Percentiles rank a stretch among this genome's conserved stretches.
Evolutionary conservation across 2,113 vertebrate species (phyloP).

Genomic region (Falcunculus frontatus): DNA sequence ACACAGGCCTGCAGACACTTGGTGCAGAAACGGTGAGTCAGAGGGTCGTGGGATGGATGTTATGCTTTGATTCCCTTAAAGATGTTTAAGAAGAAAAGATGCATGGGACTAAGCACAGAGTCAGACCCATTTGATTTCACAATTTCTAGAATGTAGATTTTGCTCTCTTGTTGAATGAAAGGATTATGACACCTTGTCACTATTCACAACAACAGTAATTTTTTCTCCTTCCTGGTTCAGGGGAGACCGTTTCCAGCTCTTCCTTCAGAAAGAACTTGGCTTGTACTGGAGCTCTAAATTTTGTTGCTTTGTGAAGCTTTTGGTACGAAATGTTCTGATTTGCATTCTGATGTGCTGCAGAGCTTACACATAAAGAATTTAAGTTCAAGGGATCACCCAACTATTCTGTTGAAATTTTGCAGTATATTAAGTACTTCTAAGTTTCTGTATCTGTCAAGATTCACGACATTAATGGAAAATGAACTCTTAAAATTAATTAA

Average conservation of each 20-base stretch:
- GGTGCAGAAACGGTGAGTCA: conserved; percentile 93
- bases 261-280: not conserved
- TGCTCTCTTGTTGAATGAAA: not conserved
- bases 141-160: not conserved
- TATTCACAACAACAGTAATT: not conserved
- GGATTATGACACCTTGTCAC: not conserved
- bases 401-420: not conserved
- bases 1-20: conserved; percentile 95
- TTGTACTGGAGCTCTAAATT: not conserved
- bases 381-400: not conserved
- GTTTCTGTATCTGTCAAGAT: not conserved
- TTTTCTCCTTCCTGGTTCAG: not conserved
- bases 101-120: not conserved
- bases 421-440: not conserved
- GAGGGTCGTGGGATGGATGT: not conserved
- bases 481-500: not conserved
- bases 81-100: not conserved
- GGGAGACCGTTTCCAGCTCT: not conserved
- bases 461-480: not conserved
- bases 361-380: not conserved
- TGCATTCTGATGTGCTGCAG: not conserved
- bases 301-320: not conserved
- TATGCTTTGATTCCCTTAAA: not conserved
- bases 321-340: not conserved
- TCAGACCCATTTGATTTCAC: not conserved